phyloP scores from a whole-genome alignment of 92 coral and sea anemone species.

The Palythoa grandiflora region DNA sequence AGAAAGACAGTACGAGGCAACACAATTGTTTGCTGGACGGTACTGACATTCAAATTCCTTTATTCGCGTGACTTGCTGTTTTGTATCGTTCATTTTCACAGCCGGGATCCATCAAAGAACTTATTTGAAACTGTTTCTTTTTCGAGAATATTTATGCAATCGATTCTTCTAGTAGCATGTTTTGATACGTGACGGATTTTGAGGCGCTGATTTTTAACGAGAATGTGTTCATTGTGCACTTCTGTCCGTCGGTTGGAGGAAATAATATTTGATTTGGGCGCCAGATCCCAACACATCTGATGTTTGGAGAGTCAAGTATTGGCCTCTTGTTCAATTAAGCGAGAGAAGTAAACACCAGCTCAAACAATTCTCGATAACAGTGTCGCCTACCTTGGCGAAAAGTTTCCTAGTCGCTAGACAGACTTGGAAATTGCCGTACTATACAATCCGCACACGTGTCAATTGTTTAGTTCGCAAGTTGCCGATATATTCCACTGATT shows the following conservation, averaged over 20 bases:
- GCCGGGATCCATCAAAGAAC: slow-evolving; percentile 4
- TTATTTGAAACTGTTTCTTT: background rate
- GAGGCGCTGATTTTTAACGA: background rate
- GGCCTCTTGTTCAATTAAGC: slow-evolving; percentile 17
- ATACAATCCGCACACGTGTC: slow-evolving; percentile 14
- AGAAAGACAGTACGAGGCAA: background rate
- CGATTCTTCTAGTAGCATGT: slow-evolving; percentile 24
- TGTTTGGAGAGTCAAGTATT: slow-evolving; percentile 30
- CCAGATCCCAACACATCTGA: background rate
- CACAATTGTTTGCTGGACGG: slow-evolving; percentile 14
- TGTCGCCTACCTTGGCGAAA: slow-evolving; percentile 8
- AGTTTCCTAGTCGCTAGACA: background rate
- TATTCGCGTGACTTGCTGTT: slow-evolving; percentile 41
- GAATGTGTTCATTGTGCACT: background rate
- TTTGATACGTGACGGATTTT: slow-evolving; percentile 26
- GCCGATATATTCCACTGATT: slow-evolving; percentile 2
- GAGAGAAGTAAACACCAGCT: background rate
- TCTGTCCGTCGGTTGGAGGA: background rate
- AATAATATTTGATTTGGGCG: background rate
- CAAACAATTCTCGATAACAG: background rate
- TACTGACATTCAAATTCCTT: background rate
- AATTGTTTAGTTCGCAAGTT: background rate
- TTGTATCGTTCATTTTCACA: background rate
- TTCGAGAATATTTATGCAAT: slow-evolving; percentile 23
- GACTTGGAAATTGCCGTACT: background rate